These are phyloP conservation scores for Rhopalosiphum padi DNA, from an alignment of 1,140 invertebrate genomes.

Conservation along the genomic window DNA sequence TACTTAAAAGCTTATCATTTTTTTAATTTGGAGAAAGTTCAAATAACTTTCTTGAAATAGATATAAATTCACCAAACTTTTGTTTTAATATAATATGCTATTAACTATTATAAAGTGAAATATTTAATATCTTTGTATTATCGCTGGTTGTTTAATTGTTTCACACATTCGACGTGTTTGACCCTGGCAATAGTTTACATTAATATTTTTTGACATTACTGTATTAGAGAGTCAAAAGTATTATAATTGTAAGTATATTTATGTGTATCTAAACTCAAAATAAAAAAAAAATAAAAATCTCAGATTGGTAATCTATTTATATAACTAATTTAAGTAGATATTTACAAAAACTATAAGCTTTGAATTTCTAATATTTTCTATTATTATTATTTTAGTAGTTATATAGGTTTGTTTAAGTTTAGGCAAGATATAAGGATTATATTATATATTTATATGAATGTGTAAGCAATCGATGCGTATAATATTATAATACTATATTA, in stretches of 20 bases:
- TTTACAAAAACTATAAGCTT: background rate
- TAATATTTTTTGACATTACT: background rate
- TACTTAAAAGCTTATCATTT: background rate
- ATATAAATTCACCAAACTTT: background rate
- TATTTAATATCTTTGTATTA: background rate
- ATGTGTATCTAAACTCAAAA: background rate
- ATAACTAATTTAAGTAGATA: background rate
- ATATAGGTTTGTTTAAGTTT: background rate
- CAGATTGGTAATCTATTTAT: background rate
- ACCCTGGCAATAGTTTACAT: background rate
- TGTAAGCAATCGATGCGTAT: background rate
- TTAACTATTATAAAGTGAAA: background rate
- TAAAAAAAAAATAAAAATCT: background rate
- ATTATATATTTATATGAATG: background rate
- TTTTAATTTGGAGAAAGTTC: background rate
- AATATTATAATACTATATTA: background rate
- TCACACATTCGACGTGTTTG: background rate
- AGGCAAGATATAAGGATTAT: background rate
- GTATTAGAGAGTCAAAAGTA: no score
- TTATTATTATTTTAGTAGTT: background rate
- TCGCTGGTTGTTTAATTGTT: background rate
- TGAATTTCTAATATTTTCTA: background rate
- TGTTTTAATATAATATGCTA: background rate
- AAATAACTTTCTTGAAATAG: background rate
- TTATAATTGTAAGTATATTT: no score